Percentiles rank a stretch among this genome's conserved stretches.
These are phyloP conservation scores for Euphysa ruthae DNA, from an alignment of 30 jellyfish, hydroid and myxozoan genomes.

Conservation along the genomic window DNA sequence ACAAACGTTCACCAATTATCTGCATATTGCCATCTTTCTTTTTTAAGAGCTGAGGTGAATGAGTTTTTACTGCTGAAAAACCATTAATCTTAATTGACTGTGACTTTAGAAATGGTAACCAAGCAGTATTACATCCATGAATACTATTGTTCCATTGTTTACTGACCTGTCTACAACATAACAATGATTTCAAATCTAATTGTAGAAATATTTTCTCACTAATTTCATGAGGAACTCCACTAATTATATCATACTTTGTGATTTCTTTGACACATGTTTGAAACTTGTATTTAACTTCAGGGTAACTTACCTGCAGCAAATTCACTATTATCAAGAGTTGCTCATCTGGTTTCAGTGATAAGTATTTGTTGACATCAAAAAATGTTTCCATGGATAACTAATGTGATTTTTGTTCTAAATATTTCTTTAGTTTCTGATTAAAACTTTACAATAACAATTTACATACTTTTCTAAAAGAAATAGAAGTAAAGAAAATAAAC, in stretches of 20 bases:
- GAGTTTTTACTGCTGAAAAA: not conserved
- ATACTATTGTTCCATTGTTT: not conserved
- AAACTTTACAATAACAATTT: not conserved
- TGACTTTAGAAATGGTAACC: not conserved
- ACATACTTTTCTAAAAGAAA: no score
- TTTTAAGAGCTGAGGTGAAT: not conserved
- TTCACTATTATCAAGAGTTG: conserved; percentile 3
- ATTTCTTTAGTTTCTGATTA: not conserved
- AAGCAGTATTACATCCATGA: not conserved
- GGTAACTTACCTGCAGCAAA: conserved; percentile 13
- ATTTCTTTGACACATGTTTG: not conserved
- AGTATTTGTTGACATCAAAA: not conserved
- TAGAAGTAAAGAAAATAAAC: no score
- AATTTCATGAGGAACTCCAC: conserved; percentile 16
- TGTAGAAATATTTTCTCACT: conserved; percentile 12
- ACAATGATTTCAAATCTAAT: conserved; percentile 1
- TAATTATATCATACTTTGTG: conserved; percentile 20
- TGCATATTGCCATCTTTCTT: not conserved
- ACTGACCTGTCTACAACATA: conserved; percentile 19
- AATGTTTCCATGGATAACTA: not conserved
- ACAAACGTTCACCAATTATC: conserved; percentile 29
- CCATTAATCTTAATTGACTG: conserved; percentile 14
- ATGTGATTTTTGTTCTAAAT: no score
- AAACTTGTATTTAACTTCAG: conserved; percentile 27
- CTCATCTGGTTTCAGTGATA: not conserved